Evolutionary conservation across 37 sponge, comb jelly and placozoan genomes (phyloP).

Genomic region (Hormiphora californensis): DNA sequence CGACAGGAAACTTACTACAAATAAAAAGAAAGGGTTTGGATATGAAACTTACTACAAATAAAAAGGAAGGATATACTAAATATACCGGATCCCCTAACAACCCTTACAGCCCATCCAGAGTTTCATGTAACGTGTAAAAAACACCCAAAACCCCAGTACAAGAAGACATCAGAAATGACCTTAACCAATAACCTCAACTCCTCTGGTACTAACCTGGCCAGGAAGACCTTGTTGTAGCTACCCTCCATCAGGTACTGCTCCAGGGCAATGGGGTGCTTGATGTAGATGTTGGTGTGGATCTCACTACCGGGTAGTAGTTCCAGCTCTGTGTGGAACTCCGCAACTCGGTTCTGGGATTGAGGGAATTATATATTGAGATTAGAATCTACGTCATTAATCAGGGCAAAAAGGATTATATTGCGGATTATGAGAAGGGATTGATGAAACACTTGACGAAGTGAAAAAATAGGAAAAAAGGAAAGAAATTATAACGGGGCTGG

Average conservation of each 20-base stretch:
- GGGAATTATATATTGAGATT: conserved; percentile 24
- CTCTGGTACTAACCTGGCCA: too few species aligned
- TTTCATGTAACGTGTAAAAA: too few species aligned
- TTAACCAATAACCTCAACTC: too few species aligned
- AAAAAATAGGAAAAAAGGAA: not conserved
- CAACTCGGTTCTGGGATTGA: conserved; percentile 81
- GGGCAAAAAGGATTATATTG: not conserved
- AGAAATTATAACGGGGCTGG: too few species aligned
- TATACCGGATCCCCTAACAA: too few species aligned
- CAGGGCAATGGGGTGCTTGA: conserved; percentile 78
- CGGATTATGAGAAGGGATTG: not conserved
- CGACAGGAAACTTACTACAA: too few species aligned
- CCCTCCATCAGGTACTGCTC: conserved; percentile 98
- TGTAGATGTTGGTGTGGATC: conserved; percentile 74
- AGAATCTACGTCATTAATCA: not conserved
- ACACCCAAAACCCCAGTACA: too few species aligned
- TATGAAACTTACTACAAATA: too few species aligned
- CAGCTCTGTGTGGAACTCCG: conserved; percentile 95
- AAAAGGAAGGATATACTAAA: too few species aligned
- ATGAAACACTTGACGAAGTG: not conserved
- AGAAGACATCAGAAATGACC: too few species aligned
- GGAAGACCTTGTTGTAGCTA: conserved; percentile 85
- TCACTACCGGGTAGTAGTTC: conserved; percentile 70
- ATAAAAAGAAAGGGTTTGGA: too few species aligned
- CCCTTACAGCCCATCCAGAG: too few species aligned